Conservation (phyloP, 2,113 vertebrate species). For the Pterocles gutturalis region DNA sequence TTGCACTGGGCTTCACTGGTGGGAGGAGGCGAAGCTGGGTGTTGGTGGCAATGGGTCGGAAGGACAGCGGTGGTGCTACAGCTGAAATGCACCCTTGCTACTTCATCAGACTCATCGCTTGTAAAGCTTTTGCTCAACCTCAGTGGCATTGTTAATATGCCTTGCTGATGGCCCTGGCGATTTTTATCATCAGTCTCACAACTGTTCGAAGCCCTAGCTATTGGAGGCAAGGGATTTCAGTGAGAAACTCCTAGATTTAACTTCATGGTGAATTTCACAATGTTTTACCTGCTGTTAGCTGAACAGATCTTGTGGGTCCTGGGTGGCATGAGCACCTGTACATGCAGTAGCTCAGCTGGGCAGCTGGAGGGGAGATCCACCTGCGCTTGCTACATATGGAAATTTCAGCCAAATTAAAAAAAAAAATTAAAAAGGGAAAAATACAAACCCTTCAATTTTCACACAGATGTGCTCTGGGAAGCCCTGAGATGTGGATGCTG, state of each 20-base stretch:
- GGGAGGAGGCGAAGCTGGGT: background rate
- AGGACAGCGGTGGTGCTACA: background rate
- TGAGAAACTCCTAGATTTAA: background rate
- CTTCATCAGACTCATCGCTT: background rate
- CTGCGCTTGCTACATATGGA: background rate
- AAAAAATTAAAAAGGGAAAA: too few species aligned
- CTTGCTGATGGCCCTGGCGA: background rate
- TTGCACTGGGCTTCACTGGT: background rate
- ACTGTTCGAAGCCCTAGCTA: background rate
- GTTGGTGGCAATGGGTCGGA: background rate
- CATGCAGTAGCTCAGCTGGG: accelerated
- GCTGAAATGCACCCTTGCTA: background rate
- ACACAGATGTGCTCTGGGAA: background rate
- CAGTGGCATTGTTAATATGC: background rate
- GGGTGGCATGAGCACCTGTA: background rate
- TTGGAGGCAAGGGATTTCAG: background rate
- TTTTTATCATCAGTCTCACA: background rate
- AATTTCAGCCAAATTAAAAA: background rate
- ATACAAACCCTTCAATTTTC: background rate
- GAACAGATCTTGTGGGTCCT: background rate
- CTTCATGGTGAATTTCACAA: background rate
- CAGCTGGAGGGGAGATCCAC: background rate
- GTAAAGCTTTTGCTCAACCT: background rate
- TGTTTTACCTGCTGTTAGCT: background rate
- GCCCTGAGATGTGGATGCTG: background rate